Evolutionary conservation across 2,113 vertebrate genomes (phyloP).

Genomic region (Cyanoliseus patagonus): DNA sequence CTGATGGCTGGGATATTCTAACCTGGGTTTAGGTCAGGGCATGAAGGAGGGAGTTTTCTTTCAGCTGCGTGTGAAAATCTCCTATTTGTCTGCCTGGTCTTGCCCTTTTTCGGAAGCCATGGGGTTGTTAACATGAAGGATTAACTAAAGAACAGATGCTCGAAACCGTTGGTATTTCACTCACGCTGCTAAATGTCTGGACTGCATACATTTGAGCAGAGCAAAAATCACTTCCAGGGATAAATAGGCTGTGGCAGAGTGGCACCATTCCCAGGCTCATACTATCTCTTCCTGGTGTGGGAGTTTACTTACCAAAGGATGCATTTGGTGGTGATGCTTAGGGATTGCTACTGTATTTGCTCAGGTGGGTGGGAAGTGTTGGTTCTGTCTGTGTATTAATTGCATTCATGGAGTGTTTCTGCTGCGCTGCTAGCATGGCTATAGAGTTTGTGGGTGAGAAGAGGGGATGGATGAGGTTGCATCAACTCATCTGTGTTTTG

Average conservation of each 20-base stretch:
- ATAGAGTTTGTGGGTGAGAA: background rate
- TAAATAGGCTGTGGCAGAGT: constrained; percentile 23
- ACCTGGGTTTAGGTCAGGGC: background rate
- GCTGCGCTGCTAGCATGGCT: background rate
- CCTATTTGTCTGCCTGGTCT: background rate
- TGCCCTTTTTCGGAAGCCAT: background rate
- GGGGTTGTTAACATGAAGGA: background rate
- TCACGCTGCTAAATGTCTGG: constrained; percentile 18
- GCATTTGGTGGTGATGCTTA: background rate
- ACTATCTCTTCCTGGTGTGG: background rate
- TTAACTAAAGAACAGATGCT: constrained; percentile 50
- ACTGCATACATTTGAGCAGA: constrained; percentile 20
- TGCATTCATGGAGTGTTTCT: background rate
- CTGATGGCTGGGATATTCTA: background rate
- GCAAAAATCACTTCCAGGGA: background rate
- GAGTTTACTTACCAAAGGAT: background rate
- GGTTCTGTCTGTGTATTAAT: background rate
- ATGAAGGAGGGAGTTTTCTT: background rate
- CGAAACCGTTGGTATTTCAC: constrained; percentile 38
- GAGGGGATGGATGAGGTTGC: background rate
- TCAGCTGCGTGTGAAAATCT: background rate
- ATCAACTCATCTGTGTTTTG: background rate
- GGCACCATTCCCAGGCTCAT: background rate
- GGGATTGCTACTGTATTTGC: background rate
- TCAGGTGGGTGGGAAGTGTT: background rate